A percentile compares a stretch with the other conserved stretches of the same genome.
Conservation (phyloP, 2,888 invertebrate genomes). For the Cryptosula pallasiana region DNA sequence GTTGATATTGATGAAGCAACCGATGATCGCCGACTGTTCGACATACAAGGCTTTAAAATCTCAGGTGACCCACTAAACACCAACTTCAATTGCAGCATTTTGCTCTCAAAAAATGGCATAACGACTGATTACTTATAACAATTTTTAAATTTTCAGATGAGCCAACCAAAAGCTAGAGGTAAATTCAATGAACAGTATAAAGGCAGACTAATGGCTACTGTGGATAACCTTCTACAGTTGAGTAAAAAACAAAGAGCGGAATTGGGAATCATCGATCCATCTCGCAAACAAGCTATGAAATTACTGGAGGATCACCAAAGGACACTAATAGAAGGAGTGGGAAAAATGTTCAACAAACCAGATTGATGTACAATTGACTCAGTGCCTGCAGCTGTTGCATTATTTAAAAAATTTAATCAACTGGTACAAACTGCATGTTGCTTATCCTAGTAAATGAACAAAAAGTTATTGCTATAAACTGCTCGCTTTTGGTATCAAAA, state of each 20-base stretch:
- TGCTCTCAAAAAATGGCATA: too few relatives aligned
- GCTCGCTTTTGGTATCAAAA: too few relatives aligned
- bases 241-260: neutral
- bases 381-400: too few relatives aligned
- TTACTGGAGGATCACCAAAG: neutral
- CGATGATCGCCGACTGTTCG: neutral
- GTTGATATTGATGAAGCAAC: constrained; percentile 7
- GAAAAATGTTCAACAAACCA: neutral
- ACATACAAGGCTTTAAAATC: constrained; percentile 1
- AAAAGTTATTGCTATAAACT: too few relatives aligned
- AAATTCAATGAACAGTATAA: constrained; percentile 3
- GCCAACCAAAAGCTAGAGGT: neutral
- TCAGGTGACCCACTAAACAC: too few relatives aligned
- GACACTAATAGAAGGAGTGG: neutral
- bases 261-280: neutral
- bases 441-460: too few relatives aligned
- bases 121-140: too few relatives aligned
- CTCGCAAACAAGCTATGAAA: neutral
- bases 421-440: too few relatives aligned
- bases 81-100: too few relatives aligned
- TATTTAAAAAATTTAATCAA: too few relatives aligned
- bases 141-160: too few relatives aligned
- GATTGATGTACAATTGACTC: neutral
- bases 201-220: neutral
- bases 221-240: neutral